phyloP scores from a whole-genome alignment of 2,888 invertebrate genomes.

The Peribatodes rhomboidaria region DNA sequence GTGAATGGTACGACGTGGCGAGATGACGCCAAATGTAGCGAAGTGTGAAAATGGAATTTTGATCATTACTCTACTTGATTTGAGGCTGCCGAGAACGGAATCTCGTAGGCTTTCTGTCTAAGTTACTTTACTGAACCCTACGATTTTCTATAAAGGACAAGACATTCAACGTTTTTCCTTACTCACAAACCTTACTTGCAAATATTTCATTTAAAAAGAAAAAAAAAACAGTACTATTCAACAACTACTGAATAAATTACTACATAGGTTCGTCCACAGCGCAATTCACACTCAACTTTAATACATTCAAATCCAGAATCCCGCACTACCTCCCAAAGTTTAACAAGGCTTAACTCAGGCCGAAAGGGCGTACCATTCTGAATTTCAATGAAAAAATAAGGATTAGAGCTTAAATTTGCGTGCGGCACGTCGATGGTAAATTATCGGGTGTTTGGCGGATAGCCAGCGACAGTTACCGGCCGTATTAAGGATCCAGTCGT shows the following conservation, averaged over 20 bases:
- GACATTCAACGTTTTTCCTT: too few relatives aligned
- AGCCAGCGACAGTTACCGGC: slow-evolving; percentile 70
- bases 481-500: slow-evolving; percentile 62
- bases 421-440: slow-evolving; percentile 74
- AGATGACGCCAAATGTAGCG: slow-evolving; percentile 42
- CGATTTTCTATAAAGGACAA: too few relatives aligned
- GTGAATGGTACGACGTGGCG: slow-evolving; percentile 41
- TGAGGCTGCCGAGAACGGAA: slow-evolving; percentile 13
- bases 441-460: slow-evolving; percentile 74
- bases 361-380: slow-evolving; percentile 48
- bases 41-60: slow-evolving; percentile 46
- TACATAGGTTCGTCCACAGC: too few relatives aligned
- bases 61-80: slow-evolving; percentile 41
- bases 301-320: slow-evolving; percentile 39
- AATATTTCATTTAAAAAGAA: too few relatives aligned
- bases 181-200: too few relatives aligned
- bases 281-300: background rate
- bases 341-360: slow-evolving; percentile 39
- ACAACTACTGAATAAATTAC: too few relatives aligned
- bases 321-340: slow-evolving; percentile 32
- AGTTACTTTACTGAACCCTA: background rate
- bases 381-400: slow-evolving; percentile 66
- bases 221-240: too few relatives aligned
- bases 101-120: background rate
- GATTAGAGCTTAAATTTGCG: slow-evolving; percentile 71